Conservation (phyloP, 2,888 invertebrate species). For the Latrodectus hesperus region DNA sequence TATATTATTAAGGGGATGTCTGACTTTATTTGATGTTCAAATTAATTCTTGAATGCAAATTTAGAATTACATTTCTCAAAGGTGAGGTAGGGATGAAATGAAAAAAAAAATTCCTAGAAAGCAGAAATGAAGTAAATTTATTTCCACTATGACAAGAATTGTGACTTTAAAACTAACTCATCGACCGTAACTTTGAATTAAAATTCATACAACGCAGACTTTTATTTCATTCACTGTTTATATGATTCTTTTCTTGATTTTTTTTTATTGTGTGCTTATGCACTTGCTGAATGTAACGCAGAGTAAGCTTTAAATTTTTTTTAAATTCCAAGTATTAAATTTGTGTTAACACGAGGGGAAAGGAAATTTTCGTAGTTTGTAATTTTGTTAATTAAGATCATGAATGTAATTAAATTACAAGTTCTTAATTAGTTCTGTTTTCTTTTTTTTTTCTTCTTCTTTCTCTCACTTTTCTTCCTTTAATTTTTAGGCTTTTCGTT, state of each 20-base stretch:
- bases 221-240: conserved; percentile 43
- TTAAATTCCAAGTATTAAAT: conserved; percentile 53
- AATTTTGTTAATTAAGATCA: conserved; percentile 69
- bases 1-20: no score
- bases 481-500: conserved; percentile 34
- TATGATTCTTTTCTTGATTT: conserved; percentile 29
- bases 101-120: no score
- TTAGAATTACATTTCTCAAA: no score
- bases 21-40: no score
- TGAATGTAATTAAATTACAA: conserved; percentile 67
- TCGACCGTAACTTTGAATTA: conserved; percentile 38
- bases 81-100: no score
- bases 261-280: neutral
- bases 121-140: conserved; percentile 11
- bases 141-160: conserved; percentile 32
- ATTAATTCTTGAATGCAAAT: no score
- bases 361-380: conserved; percentile 49
- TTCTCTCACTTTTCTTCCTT: conserved; percentile 15
- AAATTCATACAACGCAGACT: conserved; percentile 45
- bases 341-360: conserved; percentile 22
- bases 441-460: conserved; percentile 10
- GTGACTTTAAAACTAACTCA: conserved; percentile 35
- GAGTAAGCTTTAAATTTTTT: neutral
- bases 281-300: neutral
- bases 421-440: conserved; percentile 57